Base-by-base conservation (phyloP, 2,797 vertebrate species). In the Diglossa cyanea region DNA sequence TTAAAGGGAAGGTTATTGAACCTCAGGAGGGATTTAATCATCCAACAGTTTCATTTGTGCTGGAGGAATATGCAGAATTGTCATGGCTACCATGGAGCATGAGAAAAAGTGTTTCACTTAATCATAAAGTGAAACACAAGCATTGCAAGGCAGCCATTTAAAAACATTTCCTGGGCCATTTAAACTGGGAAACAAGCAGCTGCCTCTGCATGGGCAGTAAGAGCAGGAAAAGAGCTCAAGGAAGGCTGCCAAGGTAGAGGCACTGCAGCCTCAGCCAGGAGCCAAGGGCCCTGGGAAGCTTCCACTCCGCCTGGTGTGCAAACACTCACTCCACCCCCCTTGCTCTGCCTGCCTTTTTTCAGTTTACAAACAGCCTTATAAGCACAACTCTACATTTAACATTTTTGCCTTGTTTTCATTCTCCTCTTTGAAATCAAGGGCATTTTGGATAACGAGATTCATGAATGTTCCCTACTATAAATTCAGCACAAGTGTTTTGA, bases 401-500 rank as follows among this genome's bases (percentile, higher is more conserved):
- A 23, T 39, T 78, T 87, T 62, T 88, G 25, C 58, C 47, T 86
- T 33, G 79, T 50, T 94, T 90, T 84, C 25, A 31, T 78, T 88
- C 82, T 60, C 24, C 48, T 65, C 63, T 86, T 62, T 44, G 60
- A 85, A 86, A 92, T 42, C 25, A 76, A 90, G 73, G 87, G 45
- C 26, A 17, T 90, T 88, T 62, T 31, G 35, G 26, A 66, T 86
- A 91, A 94, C 1, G 1, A 93, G 73, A 93, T 91, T 86, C 76
- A 72, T 63, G 3, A 84, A 44, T 10, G 53, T 45, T 72, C 53
- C 61, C 55, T 78, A 9, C 78, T 48, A 53, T 30, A 88, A 79
- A 93, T 71, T 70, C 87, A 91, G 79, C 51, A 80, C 51, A 68
- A 81, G 35, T 31, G 44, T 68, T 95, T 54, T 92, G 88, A 95